Evolutionary conservation across 2,888 invertebrate species (phyloP), one percentile per base, ranked within the genome.

Genomic region (Eristalinus sepulchralis): DNA sequence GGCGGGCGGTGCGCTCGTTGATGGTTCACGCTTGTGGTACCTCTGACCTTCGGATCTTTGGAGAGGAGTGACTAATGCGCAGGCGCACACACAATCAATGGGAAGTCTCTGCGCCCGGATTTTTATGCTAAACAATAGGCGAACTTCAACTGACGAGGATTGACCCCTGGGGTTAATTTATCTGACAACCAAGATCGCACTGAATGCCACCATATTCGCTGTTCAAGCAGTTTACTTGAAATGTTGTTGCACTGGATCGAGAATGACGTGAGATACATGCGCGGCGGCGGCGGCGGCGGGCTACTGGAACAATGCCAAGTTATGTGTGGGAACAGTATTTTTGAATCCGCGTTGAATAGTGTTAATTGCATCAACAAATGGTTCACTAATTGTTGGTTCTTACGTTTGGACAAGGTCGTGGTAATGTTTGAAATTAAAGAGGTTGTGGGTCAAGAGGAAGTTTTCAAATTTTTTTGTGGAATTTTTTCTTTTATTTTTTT

Each of bases 81-180:
- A 22, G 36, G 34, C 62, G 64, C 77, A 27, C 59, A 13, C 36
- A 27, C 67, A 67, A 81, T 81, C 76, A 75, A 81, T 84, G 84
- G 71, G 81, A 84, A 84, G 67, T 72, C 71, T 71, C 27, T 71
- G 39, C 76, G 80, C 60, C 47, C 80, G 71, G 80, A 62, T 67
- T 80, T 76, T 57, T 67, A 76, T 80, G 60, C 75, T 55, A 71
- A 76, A 84, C 84, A 81, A 81, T 80, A 76, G 82, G 71, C 17
- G 39, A 57, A 33, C 39, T 39, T 66, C 53, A 71, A 84, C 80
- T 84, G 76, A 81, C 67, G 81, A 84, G 81, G 84, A 84, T 81
- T 80, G 84, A 84, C 84, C 84, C 76, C 71, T 84, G 47, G 81
- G 81, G 84, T 84, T 76, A 76, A 81, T 80, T 84, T 84, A 84